These are phyloP conservation scores for Patiria pectinifera DNA, from an alignment of 53 echinoderm and acorn worm genomes.

Conservation along the genomic window DNA sequence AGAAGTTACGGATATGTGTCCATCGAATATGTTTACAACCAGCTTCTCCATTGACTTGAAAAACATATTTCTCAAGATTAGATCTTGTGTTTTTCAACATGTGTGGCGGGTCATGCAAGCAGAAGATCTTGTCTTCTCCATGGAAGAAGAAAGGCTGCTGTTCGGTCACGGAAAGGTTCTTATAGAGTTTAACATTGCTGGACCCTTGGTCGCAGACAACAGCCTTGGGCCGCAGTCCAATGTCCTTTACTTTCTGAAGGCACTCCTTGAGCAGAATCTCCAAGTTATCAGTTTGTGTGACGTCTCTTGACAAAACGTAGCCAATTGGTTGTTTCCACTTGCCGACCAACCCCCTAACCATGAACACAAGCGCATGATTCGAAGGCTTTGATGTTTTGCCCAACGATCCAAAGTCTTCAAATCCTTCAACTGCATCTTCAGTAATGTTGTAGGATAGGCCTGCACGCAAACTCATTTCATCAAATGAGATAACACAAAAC, in stretches of 20 bases:
- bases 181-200: slow-evolving; percentile 40
- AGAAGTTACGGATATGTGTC: slow-evolving; percentile 57
- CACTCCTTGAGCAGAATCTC: slow-evolving; percentile 29
- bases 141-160: slow-evolving; percentile 30
- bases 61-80: slow-evolving; percentile 49
- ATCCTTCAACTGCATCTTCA: slow-evolving; percentile 66
- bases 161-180: slow-evolving; percentile 24
- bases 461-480: slow-evolving; percentile 61
- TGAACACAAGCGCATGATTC: slow-evolving; percentile 71
- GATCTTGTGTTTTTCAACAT: slow-evolving; percentile 63
- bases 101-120: slow-evolving; percentile 70
- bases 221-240: slow-evolving; percentile 59
- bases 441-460: slow-evolving; percentile 62
- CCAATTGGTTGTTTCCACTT: slow-evolving; percentile 68
- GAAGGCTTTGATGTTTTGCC: slow-evolving; percentile 53
- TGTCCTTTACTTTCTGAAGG: slow-evolving; percentile 23
- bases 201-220: slow-evolving; percentile 70
- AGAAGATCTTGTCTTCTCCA: slow-evolving; percentile 52
- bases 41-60: slow-evolving; percentile 35
- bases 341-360: slow-evolving; percentile 55
- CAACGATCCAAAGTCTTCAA: slow-evolving; percentile 68
- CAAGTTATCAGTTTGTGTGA: slow-evolving; percentile 1
- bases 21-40: slow-evolving; percentile 38
- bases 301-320: slow-evolving; percentile 45
- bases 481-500: slow-evolving; percentile 54